phyloP scores from a whole-genome alignment of 2,113 vertebrate species.

The Notarius lentiginosus region DNA sequence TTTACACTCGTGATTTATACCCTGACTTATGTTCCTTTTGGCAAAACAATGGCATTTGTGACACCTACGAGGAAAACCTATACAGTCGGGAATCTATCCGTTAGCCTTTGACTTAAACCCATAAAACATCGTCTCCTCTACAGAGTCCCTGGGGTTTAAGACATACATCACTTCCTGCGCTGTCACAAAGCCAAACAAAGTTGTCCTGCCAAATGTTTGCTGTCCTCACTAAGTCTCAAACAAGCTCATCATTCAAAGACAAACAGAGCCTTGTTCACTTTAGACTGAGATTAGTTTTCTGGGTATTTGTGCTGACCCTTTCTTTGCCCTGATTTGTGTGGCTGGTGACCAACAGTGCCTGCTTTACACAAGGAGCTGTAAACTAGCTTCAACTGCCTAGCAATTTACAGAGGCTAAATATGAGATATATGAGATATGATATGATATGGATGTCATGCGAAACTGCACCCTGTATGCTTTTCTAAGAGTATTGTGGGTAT shows the following conservation, averaged over 20 bases:
- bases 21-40: background rate
- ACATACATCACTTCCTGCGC: background rate
- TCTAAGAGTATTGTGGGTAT: background rate
- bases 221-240: constrained; percentile 8
- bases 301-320: background rate
- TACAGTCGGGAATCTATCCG: constrained; percentile 7
- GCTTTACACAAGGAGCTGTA: background rate
- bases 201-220: constrained; percentile 15
- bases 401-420: background rate
- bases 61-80: background rate
- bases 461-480: background rate
- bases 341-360: background rate
- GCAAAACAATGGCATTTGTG: background rate
- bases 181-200: constrained; percentile 6
- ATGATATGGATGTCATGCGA: background rate
- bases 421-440: background rate
- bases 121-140: constrained; percentile 22
- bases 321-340: background rate
- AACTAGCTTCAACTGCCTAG: background rate
- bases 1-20: constrained; percentile 28
- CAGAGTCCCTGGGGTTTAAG: background rate
- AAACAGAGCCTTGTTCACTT: constrained; percentile 6
- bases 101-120: constrained; percentile 21
- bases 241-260: constrained; percentile 1
- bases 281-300: background rate